These are phyloP conservation scores for Corynorhinus townsendii DNA, from an alignment of 2,113 vertebrate genomes.

Conservation along the genomic window DNA sequence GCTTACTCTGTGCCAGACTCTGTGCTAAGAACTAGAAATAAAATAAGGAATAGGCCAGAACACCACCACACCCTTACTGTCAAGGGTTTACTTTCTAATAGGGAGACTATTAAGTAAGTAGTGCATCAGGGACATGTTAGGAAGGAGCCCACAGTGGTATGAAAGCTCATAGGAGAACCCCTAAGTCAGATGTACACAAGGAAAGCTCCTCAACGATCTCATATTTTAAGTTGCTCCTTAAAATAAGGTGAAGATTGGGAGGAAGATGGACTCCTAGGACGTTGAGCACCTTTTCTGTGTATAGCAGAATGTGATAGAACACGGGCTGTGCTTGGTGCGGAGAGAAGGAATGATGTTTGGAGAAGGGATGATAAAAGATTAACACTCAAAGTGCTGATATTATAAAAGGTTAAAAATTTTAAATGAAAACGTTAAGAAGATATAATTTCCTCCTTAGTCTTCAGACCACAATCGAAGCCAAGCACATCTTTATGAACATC, in stretches of 20 bases:
- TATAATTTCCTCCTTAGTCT: not conserved
- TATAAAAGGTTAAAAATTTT: not conserved
- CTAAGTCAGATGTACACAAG: not conserved
- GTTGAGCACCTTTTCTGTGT: not conserved
- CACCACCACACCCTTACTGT: not conserved
- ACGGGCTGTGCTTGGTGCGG: not conserved
- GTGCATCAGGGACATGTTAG: no score
- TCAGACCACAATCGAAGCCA: not conserved
- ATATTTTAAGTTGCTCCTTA: not conserved
- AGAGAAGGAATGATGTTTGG: not conserved
- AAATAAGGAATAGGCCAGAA: not conserved
- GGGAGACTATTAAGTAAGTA: not conserved
- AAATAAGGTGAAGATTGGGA: not conserved
- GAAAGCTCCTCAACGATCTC: not conserved
- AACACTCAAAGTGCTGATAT: not conserved
- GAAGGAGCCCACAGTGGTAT: no score
- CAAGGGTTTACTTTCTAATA: not conserved
- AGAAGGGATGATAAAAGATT: not conserved
- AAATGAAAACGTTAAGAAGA: not conserved
- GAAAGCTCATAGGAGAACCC: no score
- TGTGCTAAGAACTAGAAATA: not conserved
- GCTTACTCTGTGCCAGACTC: not conserved
- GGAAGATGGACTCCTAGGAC: no score
- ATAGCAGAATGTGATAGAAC: not conserved
- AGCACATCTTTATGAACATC: not conserved